Evolutionary conservation across 2,113 vertebrate species (phyloP), one percentile per base, ranked within the genome.

Genomic region (Artemisiospiza belli): DNA sequence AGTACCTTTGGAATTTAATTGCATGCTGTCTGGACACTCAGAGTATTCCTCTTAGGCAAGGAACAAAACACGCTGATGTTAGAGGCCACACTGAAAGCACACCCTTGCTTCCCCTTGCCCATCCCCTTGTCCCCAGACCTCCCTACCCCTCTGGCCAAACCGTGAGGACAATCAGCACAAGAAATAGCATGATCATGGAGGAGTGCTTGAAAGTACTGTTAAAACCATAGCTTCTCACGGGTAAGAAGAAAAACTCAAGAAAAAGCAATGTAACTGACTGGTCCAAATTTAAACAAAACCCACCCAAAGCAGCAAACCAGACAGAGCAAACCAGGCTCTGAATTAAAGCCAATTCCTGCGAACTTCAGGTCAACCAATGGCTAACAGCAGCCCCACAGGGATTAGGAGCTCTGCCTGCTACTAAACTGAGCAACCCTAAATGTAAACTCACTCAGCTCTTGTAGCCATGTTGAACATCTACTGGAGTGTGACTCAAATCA

Each of bases 401-500:
- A 97, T 97, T 95, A 97, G 80, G 81, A 94, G 59, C 83, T 51
- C 72, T 89, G 95, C 86, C 85, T 96, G 95, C 96, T 92, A 95
- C 96, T 92, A 92, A 96, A 97, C 93, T 96, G 96, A 95, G 95
- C 94, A 96, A 94, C 91, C 93, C 95, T 49, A 86, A 97, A 97
- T 80, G 87, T 93, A 96, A 97, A 97, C 95, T 97, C 98, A 97
- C n/a, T 96, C 95, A 96, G 91, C 97, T 97, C 97, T 94, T 95
- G 96, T 95, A 97, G 96, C 95, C 91, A 82, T 91, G 94, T 94
- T 97, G 97, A 98, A 98, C 96, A 95, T 95, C 96, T 95, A 93
- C 93, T 93, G 94, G 97, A 97, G 97, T 64, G 31, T 95, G 96
- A 97, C 95, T 96, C 67, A 76, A 97, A 98, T 98, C 98, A 98